phyloP scores from a whole-genome alignment of 1,140 invertebrate species.

The Heliconius melpomene region DNA sequence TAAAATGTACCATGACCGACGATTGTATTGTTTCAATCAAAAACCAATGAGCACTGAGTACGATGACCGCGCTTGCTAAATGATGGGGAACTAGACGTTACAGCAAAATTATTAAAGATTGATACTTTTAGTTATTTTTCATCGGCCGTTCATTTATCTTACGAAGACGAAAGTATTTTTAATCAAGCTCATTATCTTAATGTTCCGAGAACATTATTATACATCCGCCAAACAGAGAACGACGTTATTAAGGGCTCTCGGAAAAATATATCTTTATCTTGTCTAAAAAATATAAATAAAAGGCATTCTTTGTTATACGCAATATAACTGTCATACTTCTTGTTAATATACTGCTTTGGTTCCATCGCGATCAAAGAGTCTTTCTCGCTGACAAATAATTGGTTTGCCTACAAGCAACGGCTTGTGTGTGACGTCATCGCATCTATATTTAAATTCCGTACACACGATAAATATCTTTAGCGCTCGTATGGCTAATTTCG shows the following conservation, averaged over 20 bases:
- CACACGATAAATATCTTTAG: constrained; percentile 50
- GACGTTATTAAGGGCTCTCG: constrained; percentile 29
- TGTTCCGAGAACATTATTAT: constrained; percentile 29
- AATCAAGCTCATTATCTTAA: constrained; percentile 31
- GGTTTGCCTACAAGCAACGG: constrained; percentile 53
- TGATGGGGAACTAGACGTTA: constrained; percentile 55
- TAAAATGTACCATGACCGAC: constrained; percentile 58
- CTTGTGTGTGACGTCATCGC: constrained; percentile 48
- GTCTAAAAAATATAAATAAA: constrained; percentile 38
- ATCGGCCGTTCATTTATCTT: background rate
- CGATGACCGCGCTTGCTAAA: constrained; percentile 70
- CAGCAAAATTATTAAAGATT: constrained; percentile 8
- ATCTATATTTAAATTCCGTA: constrained; percentile 50
- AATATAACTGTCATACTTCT: constrained; percentile 73
- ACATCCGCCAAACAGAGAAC: constrained; percentile 31
- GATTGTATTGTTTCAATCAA: constrained; percentile 72
- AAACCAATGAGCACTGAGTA: constrained; percentile 68
- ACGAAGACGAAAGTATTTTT: constrained; percentile 8
- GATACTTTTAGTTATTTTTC: constrained; percentile 10
- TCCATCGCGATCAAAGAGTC: constrained; percentile 67
- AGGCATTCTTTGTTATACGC: constrained; percentile 55
- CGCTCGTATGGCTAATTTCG: constrained; percentile 56
- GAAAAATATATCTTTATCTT: constrained; percentile 44
- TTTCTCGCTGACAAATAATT: constrained; percentile 67
- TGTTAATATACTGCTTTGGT: constrained; percentile 69